Evolutionary conservation across 2,888 invertebrate species (phyloP).

Genomic region (Latrodectus elegans): DNA sequence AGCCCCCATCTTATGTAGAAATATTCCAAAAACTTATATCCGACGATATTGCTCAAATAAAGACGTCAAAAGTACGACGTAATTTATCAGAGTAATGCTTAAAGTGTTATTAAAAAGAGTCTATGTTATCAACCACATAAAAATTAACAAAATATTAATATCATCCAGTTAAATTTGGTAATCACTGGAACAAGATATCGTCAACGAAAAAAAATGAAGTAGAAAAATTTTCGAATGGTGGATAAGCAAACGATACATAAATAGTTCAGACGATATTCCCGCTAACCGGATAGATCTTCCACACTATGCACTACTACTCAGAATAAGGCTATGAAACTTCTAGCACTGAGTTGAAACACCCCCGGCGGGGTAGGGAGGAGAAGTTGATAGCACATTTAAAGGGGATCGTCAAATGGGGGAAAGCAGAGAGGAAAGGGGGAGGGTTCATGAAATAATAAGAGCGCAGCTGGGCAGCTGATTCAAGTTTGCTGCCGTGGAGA

Average conservation of each 20-base stretch:
- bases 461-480: conserved; percentile 63
- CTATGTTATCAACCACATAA: no score
- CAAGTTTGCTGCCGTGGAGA: conserved; percentile 34
- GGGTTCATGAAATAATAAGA: conserved; percentile 49
- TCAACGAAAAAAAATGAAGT: no score
- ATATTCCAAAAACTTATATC: no score
- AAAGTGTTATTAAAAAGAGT: no score
- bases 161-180: no score
- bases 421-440: conserved; percentile 13
- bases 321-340: conserved; percentile 38
- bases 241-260: not conserved
- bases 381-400: conserved; percentile 38
- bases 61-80: no score
- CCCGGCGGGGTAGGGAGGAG: conserved; percentile 28
- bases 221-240: not conserved
- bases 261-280: not conserved
- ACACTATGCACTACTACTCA: conserved; percentile 18
- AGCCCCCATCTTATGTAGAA: no score
- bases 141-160: no score
- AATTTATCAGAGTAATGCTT: no score
- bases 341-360: conserved; percentile 33
- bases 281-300: not conserved
- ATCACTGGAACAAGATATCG: no score
- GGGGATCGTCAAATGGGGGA: conserved; percentile 25
- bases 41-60: no score